phyloP scores from a whole-genome alignment of 2,113 vertebrate species.

The Montifringilla adamsi region DNA sequence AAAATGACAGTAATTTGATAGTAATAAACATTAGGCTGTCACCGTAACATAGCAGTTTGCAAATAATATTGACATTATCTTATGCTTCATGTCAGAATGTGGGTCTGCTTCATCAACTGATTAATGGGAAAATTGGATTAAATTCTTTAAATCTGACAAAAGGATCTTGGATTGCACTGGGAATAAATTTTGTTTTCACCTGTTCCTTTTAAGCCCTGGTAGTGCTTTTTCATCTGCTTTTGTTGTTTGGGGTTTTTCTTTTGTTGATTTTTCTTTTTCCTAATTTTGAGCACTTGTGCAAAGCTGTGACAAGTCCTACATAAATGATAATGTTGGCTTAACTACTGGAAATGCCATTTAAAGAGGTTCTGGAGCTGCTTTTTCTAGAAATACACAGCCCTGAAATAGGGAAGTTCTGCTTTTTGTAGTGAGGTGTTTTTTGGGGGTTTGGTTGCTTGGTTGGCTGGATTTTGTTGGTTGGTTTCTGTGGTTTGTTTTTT shows the following conservation, averaged over 20 bases:
- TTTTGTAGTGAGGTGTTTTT: not conserved
- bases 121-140: conserved; percentile 24
- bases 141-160: conserved; percentile 36
- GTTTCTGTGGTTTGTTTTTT: fast-evolving
- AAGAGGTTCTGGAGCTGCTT: not conserved
- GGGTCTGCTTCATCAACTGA: conserved; percentile 18
- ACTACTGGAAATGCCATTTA: not conserved
- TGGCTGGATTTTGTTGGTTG: not conserved
- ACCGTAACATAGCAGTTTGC: conserved; percentile 15
- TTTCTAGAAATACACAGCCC: not conserved
- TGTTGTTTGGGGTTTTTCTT: not conserved
- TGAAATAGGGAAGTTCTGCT: not conserved
- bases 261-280: not conserved
- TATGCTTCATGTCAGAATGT: conserved; percentile 34
- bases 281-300: not conserved
- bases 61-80: conserved; percentile 55
- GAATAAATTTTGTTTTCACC: not conserved
- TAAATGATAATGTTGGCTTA: not conserved
- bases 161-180: not conserved
- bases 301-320: not conserved
- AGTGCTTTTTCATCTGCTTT: not conserved
- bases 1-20: conserved; percentile 58
- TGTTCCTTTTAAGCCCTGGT: not conserved
- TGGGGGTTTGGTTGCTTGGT: not conserved
- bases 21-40: conserved; percentile 56